Percentiles rank a stretch among this genome's conserved stretches.
Conservation (phyloP, 2,888 invertebrate genomes). For the Galeruca laticollis region DNA sequence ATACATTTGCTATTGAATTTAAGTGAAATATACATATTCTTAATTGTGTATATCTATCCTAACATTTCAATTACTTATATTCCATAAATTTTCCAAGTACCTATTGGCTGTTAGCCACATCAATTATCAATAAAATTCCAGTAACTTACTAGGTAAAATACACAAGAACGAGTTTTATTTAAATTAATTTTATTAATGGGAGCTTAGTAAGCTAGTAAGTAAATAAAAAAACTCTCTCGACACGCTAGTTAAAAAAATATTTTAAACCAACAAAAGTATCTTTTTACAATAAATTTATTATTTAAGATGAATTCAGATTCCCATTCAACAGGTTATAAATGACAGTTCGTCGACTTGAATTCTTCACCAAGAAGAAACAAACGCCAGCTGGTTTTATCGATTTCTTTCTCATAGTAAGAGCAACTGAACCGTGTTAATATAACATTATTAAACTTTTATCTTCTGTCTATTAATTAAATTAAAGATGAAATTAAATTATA, state of each 20-base stretch:
- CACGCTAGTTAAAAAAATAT: background rate
- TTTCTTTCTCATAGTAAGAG: conserved; percentile 21
- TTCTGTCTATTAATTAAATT: conserved; percentile 37
- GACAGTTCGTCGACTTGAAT: conserved; percentile 7
- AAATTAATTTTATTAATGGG: too few relatives aligned
- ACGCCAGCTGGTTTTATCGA: conserved; percentile 12
- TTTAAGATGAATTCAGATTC: background rate
- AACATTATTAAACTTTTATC: conserved; percentile 38
- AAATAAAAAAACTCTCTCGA: background rate
- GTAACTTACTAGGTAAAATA: too few relatives aligned
- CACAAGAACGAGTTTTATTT: too few relatives aligned
- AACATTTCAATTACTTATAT: too few relatives aligned
- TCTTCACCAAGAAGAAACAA: background rate
- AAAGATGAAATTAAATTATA: conserved; percentile 26
- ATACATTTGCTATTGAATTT: too few relatives aligned
- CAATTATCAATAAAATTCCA: too few relatives aligned
- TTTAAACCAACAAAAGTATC: background rate
- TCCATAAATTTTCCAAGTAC: too few relatives aligned
- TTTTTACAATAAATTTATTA: conserved; percentile 4
- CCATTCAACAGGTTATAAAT: conserved; percentile 12
- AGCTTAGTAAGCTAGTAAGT: too few relatives aligned
- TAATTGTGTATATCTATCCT: too few relatives aligned
- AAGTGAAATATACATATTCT: too few relatives aligned
- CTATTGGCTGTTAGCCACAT: too few relatives aligned
- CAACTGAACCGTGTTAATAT: conserved; percentile 31